Conservation (phyloP, 35 echinoderm and acorn worm genomes). For the Hemicentrotus pulcherrimus region DNA sequence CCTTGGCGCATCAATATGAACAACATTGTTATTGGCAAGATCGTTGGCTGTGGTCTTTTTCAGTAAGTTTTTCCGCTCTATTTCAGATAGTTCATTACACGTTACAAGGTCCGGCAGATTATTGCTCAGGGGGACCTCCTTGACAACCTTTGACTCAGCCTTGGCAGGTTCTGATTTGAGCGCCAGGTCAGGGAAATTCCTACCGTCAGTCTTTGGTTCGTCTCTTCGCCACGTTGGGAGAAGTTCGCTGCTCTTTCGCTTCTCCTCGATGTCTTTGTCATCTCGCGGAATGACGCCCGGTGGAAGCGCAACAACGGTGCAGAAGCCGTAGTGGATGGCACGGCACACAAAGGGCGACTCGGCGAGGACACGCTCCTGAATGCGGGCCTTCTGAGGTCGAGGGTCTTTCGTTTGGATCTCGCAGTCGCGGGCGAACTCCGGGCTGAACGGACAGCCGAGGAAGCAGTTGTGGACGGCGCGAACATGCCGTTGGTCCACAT, state of each 20-base stretch:
- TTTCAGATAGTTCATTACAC: slow-evolving; percentile 20
- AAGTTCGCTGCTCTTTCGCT: slow-evolving; percentile 31
- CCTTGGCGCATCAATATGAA: neutral
- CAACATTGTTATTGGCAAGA: slow-evolving; percentile 52
- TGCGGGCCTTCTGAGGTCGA: neutral
- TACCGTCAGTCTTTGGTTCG: neutral
- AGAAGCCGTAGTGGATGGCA: slow-evolving; percentile 72
- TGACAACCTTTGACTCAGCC: neutral
- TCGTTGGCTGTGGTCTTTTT: neutral
- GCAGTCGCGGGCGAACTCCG: slow-evolving; percentile 32
- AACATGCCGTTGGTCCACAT: slow-evolving; percentile 80
- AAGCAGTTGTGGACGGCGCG: slow-evolving; percentile 81
- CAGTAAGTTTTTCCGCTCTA: slow-evolving; percentile 9
- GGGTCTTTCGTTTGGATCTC: neutral
- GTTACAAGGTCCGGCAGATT: slow-evolving; percentile 41
- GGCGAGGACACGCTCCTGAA: slow-evolving; percentile 1
- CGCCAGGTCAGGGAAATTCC: slow-evolving; percentile 30
- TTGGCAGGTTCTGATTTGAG: neutral
- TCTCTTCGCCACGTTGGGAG: neutral
- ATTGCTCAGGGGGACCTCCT: slow-evolving; percentile 6
- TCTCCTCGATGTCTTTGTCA: slow-evolving; percentile 42
- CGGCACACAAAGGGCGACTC: slow-evolving; percentile 43
- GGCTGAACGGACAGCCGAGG: slow-evolving; percentile 59
- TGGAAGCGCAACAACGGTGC: slow-evolving; percentile 64
- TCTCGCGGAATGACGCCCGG: slow-evolving; percentile 44